Evolutionary conservation across 2,888 invertebrate species (phyloP).

Genomic region (Strigamia maritima): DNA sequence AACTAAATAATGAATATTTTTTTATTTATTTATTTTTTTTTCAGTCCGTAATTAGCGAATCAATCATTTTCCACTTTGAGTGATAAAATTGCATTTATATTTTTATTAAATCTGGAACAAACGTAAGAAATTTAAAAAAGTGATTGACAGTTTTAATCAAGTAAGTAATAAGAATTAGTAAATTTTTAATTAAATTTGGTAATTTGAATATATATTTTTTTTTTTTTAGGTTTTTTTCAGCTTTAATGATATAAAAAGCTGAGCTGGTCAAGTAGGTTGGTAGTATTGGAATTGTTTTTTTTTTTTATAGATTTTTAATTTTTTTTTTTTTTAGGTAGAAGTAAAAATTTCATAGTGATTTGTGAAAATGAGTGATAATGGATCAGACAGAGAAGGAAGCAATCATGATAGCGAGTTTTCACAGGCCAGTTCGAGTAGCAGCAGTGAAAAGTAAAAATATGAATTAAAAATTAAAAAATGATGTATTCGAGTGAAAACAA

Average conservation of each 20-base stretch:
- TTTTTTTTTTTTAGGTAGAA: background rate
- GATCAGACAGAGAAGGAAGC: background rate
- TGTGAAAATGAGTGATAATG: background rate
- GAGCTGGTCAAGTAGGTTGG: background rate
- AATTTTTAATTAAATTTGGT: background rate
- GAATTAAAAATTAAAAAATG: too few species aligned
- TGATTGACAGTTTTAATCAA: background rate
- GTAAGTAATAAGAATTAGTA: background rate
- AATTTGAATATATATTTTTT: background rate
- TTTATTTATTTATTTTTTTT: background rate
- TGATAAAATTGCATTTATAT: background rate
- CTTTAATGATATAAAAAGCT: background rate
- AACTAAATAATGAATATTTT: too few species aligned
- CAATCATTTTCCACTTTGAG: background rate
- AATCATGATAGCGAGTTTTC: background rate
- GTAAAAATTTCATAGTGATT: background rate
- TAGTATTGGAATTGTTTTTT: background rate
- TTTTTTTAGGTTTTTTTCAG: background rate
- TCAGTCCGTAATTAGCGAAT: background rate
- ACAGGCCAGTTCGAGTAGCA: background rate
- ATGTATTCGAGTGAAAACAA: too few species aligned
- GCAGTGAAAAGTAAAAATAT: background rate
- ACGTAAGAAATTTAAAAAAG: background rate
- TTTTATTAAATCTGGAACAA: background rate
- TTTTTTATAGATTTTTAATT: background rate